Conservation (phyloP, 2,888 invertebrate genomes). For the Sphinx pinastri region DNA sequence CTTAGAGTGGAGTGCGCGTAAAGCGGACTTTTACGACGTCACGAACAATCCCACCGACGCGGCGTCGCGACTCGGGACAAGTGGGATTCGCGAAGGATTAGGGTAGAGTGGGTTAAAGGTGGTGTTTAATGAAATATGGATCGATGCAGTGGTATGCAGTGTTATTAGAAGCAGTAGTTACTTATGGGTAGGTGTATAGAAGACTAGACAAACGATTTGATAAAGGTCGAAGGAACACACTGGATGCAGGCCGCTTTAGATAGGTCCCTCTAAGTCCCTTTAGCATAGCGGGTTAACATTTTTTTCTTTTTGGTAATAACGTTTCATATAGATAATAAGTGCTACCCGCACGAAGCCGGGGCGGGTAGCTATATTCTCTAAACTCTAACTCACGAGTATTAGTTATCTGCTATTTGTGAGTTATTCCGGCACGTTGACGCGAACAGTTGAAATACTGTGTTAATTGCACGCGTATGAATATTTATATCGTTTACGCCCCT, state of each 20-base stretch:
- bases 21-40: constrained; percentile 12
- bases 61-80: neutral
- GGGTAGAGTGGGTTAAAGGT: neutral
- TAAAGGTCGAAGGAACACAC: too few species aligned
- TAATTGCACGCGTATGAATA: constrained; percentile 16
- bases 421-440: neutral
- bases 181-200: too few species aligned
- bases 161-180: too few species aligned
- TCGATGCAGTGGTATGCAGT: too few species aligned
- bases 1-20: constrained; percentile 16
- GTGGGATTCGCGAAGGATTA: neutral
- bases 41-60: neutral
- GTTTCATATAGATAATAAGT: too few species aligned
- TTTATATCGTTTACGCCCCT: constrained; percentile 21
- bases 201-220: too few species aligned
- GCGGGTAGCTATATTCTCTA: neutral
- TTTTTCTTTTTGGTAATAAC: too few species aligned
- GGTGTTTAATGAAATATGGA: neutral
- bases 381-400: neutral
- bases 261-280: too few species aligned
- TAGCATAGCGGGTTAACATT: too few species aligned
- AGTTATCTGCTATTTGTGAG: constrained; percentile 1
- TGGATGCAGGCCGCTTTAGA: too few species aligned
- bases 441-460: constrained; percentile 9
- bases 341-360: too few species aligned